phyloP scores from a whole-genome alignment of 1,140 invertebrate genomes.

The Drosophila sproati region DNA sequence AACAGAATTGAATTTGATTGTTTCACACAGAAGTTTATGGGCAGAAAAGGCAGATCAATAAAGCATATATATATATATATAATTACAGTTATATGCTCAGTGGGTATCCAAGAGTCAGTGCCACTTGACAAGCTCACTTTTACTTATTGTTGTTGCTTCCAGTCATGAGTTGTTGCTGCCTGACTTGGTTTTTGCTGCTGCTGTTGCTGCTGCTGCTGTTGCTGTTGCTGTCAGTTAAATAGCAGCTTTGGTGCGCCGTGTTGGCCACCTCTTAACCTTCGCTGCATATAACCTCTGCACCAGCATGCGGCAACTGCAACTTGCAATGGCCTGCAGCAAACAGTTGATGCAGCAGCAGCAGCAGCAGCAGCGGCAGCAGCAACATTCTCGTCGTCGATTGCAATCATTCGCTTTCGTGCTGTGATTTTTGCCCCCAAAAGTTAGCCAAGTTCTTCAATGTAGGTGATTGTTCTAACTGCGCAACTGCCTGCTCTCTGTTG shows the following conservation, averaged over 20 bases:
- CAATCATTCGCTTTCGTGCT: slow-evolving; percentile 80
- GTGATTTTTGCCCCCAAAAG: slow-evolving; percentile 71
- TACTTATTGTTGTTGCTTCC: slow-evolving; percentile 52
- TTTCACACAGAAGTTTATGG: too few species aligned
- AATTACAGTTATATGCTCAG: too few species aligned
- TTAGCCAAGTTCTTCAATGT: slow-evolving; percentile 64
- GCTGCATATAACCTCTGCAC: slow-evolving; percentile 78
- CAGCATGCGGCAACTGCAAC: slow-evolving; percentile 47
- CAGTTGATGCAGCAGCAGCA: slow-evolving; percentile 8
- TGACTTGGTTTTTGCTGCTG: slow-evolving; percentile 46
- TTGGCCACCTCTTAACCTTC: slow-evolving; percentile 76
- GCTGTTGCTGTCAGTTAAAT: slow-evolving; percentile 72
- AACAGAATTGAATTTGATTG: too few species aligned
- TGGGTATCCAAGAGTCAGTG: too few species aligned
- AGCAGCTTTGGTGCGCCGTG: slow-evolving; percentile 72
- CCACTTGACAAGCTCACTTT: background rate
- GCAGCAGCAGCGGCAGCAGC: slow-evolving; percentile 12
- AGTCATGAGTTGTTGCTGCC: slow-evolving; percentile 67
- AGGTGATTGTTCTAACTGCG: slow-evolving; percentile 66
- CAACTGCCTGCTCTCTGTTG: slow-evolving; percentile 31
- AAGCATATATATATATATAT: too few species aligned
- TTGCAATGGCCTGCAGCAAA: slow-evolving; percentile 28
- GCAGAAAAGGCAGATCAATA: too few species aligned
- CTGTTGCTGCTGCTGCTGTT: slow-evolving; percentile 37
- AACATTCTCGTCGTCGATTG: slow-evolving; percentile 62